Percentiles rank a stretch among this genome's conserved stretches.
Conservation (phyloP, 2,113 vertebrate species). For the Prionailurus bengalensis region DNA sequence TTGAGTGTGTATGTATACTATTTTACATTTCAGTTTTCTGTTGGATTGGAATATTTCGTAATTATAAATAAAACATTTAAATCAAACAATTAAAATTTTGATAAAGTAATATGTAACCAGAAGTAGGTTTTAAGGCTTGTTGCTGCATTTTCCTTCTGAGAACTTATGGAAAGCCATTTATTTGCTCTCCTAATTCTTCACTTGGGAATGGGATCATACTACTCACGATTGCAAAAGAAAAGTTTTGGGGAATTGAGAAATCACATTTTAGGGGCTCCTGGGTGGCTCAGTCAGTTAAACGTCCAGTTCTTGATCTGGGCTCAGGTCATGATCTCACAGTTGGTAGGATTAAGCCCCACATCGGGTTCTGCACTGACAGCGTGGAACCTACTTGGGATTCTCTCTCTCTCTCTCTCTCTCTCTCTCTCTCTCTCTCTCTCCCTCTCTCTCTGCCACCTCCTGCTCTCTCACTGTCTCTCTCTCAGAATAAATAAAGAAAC, state of each 20-base stretch:
- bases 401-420: too few species aligned
- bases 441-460: too few species aligned
- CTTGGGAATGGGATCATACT: not conserved
- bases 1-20: not conserved
- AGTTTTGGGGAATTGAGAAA: not conserved
- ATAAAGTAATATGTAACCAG: not conserved
- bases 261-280: not conserved
- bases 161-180: not conserved
- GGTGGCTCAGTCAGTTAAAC: too few species aligned
- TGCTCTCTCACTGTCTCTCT: too few species aligned
- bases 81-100: not conserved
- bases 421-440: too few species aligned
- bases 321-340: too few species aligned
- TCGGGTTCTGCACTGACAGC: too few species aligned
- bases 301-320: too few species aligned
- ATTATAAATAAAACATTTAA: conserved; percentile 3
- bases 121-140: not conserved
- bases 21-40: not conserved
- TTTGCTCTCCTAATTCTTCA: not conserved
- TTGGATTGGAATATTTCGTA: not conserved
- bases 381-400: too few species aligned
- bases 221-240: not conserved
- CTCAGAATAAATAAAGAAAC: too few species aligned
- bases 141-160: not conserved
- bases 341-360: too few species aligned